Evolutionary conservation across 1,140 invertebrate genomes (phyloP), one percentile per base, ranked within the genome.

Genomic region (Hyphantria cunea): DNA sequence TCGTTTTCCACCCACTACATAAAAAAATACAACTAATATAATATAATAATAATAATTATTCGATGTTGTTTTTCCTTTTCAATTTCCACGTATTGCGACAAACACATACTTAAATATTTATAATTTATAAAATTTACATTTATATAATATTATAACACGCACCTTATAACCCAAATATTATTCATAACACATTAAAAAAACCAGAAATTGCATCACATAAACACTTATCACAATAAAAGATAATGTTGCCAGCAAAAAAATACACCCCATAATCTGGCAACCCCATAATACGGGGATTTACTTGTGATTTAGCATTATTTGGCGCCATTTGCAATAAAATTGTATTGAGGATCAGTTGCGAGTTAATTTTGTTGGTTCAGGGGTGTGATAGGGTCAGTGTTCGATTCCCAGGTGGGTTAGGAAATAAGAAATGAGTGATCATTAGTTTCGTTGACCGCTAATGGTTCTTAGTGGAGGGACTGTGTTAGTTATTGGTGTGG

Each of bases 161-260:
- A 25, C 1, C 17, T 25, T 25, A 25, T 25, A 25, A 25, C 17
- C 17, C 17, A 0, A 48, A 37, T 6, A 58, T 49, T 17, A 50
- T 55, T 64, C 50, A 64, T 54, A 45, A 45, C 47, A 45, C 33
- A 47, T 48, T 41, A 45, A 25, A 17, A 44, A 34, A 10, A 47
- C n/a, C 15, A 39, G 37, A 60, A 51, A 60, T 51, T 50, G 56
- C 48, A 50, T 32, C 48, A 44, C 56, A 81, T 82, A 81, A 84
- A 78, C 79, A 84, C 76, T 82, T 80, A 80, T 84, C 79, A 76
- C 80, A 80, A 80, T 86, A 84, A 85, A 81, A 76, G 74, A 74
- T 80, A 78, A 84, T 78, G 79, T 81, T 68, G 72, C 69, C 60
- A 76, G 44, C 41, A 25, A 17, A 69, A 71, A 78, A 73, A 74